phyloP scores from a whole-genome alignment of 2,888 invertebrate species.

The Yponomeuta cagnagella region DNA sequence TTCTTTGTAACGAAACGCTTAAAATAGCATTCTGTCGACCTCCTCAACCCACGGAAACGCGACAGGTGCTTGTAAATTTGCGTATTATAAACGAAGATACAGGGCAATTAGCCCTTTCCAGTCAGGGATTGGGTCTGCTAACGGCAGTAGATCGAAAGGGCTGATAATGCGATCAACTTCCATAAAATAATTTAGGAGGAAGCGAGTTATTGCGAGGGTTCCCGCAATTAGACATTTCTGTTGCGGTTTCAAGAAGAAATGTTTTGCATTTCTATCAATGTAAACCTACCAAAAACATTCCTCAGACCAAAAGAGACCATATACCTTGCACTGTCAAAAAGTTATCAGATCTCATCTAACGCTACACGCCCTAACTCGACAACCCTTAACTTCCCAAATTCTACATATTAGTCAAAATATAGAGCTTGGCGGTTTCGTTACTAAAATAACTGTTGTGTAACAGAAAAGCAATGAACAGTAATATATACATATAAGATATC shows the following conservation, averaged over 20 bases:
- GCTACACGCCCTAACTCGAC: no score
- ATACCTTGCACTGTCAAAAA: no score
- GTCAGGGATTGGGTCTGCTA: neutral
- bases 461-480: no score
- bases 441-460: no score
- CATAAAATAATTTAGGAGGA: neutral
- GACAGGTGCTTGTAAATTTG: slow-evolving; percentile 8
- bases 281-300: neutral
- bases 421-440: no score
- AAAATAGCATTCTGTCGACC: neutral
- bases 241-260: neutral
- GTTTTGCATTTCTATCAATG: neutral
- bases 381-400: no score
- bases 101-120: neutral
- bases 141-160: neutral
- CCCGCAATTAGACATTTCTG: neutral
- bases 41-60: neutral
- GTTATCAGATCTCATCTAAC: no score
- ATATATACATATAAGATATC: no score
- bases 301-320: no score
- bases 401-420: no score
- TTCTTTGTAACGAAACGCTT: neutral
- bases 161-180: neutral
- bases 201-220: neutral
- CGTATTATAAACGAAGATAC: neutral